Percentiles rank a stretch among this genome's conserved stretches.
These are phyloP conservation scores for Sepioteuthis lessoniana DNA, from an alignment of 2,888 invertebrate genomes.

Conservation along the genomic window DNA sequence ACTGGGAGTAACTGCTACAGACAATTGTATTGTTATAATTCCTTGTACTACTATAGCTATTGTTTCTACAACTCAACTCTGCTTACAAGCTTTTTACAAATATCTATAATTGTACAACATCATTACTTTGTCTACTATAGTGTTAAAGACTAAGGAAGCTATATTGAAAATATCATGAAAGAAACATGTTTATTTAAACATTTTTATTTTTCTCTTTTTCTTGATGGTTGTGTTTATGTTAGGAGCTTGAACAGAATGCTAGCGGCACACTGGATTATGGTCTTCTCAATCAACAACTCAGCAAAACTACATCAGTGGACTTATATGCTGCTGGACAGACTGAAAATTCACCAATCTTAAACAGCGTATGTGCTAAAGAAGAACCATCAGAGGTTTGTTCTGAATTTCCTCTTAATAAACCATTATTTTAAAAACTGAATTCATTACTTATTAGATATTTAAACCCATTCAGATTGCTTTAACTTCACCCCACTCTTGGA, in stretches of 20 bases:
- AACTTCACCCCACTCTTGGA: too few species aligned
- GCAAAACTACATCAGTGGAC: conserved; percentile 61
- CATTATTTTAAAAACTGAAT: not conserved
- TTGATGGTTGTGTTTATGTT: not conserved
- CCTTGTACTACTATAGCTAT: too few species aligned
- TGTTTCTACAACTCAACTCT: too few species aligned
- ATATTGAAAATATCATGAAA: too few species aligned
- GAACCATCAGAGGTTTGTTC: conserved; percentile 1
- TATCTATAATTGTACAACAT: too few species aligned
- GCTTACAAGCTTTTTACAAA: too few species aligned
- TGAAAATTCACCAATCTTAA: conserved; percentile 51
- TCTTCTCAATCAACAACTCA: conserved; percentile 68
- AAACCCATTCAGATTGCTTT: too few species aligned
- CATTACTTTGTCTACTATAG: too few species aligned
- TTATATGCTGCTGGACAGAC: conserved; percentile 61
- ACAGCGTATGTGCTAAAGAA: conserved; percentile 51
- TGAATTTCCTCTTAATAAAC: not conserved
- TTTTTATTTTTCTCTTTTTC: not conserved
- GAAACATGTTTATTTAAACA: not conserved
- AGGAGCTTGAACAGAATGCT: conserved; percentile 68
- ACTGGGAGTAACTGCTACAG: too few species aligned
- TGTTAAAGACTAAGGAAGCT: too few species aligned
- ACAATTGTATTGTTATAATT: too few species aligned
- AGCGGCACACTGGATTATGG: conserved; percentile 69
- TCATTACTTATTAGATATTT: not conserved